Conservation (phyloP, 2,888 invertebrate species). For the Acanthosepion esculentum region DNA sequence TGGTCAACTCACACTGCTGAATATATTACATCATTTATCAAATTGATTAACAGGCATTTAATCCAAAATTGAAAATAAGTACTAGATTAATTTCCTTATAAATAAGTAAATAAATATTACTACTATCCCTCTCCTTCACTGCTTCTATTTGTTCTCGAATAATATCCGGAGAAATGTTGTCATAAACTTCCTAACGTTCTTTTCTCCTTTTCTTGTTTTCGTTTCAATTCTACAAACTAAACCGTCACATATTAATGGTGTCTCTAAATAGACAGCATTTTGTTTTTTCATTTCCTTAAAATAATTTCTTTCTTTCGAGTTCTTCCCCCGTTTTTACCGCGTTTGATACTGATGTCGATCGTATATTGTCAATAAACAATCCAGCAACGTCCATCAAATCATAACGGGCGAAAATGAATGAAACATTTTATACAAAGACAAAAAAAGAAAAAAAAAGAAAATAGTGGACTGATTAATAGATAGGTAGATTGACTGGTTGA, state of each 20-base stretch:
- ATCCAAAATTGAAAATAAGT: too few relatives aligned
- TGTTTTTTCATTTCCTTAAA: not conserved
- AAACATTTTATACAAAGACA: not conserved
- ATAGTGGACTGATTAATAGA: not conserved
- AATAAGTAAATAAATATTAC: not conserved
- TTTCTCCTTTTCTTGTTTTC: not conserved
- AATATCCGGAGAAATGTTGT: too few relatives aligned
- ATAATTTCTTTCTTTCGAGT: not conserved
- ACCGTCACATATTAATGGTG: not conserved
- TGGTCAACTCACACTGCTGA: too few relatives aligned
- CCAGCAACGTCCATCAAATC: not conserved
- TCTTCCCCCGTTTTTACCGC: not conserved
- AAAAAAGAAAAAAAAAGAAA: not conserved
- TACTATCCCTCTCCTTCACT: not conserved
- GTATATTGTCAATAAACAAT: not conserved
- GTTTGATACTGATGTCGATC: not conserved
- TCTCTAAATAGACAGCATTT: not conserved
- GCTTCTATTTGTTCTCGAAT: too few relatives aligned
- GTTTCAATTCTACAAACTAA: not conserved
- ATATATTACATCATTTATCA: too few relatives aligned
- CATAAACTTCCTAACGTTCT: not conserved
- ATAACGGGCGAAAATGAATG: constrained; percentile 1
- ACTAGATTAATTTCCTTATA: too few relatives aligned
- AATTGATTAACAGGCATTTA: too few relatives aligned
- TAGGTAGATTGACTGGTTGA: not conserved